Evolutionary conservation across 2,888 invertebrate genomes (phyloP), one percentile per base, ranked within the genome.

Genomic region (Drosophila merina): DNA sequence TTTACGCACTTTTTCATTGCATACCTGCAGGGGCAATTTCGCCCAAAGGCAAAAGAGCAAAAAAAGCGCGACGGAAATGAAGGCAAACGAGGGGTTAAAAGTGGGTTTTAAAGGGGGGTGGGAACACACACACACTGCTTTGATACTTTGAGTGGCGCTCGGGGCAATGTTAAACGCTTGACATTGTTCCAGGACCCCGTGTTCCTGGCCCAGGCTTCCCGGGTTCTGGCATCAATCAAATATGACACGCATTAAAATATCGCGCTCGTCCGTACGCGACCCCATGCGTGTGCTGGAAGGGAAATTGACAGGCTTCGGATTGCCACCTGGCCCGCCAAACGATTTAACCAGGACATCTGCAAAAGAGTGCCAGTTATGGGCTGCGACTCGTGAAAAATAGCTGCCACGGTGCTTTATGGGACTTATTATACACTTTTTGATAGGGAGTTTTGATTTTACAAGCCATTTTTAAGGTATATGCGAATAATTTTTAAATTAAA

Each of bases 211-310:
- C 36, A 12, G 5, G 57, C 26, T 49, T 14, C n/a, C 9, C 9
- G 20, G 20, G 44, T 9, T 25, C 52, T 66, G 74, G 75, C 84
- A 85, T 85, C 84, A 85, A 85, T 85, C 84, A 85, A 87, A 87
- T 85, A 85, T 87, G 84, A 85, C 84, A 87, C 80, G 86, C 88
- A 82, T 87, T 87, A 85, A 83, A 64, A 83, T 76, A 76, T 81
- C 82, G 75, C 79, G 70, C 67, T 51, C 52, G 25, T 45, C 28
- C 12, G 26, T 20, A 20, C 20, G 49, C 9, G 14, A 45, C 63
- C 47, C 55, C 70, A 69, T 68, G 45, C 66, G 66, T 57, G 20
- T 44, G 38, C 28, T 59, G 20, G 58, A 10, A 10, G 33, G 55
- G 51, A 78, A 81, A 78, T 78, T 81, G 78, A 79, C 78, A 76